Evolutionary conservation across 2,888 invertebrate genomes (phyloP), one percentile per base, ranked within the genome.

Genomic region (Cacoxenus indagator): DNA sequence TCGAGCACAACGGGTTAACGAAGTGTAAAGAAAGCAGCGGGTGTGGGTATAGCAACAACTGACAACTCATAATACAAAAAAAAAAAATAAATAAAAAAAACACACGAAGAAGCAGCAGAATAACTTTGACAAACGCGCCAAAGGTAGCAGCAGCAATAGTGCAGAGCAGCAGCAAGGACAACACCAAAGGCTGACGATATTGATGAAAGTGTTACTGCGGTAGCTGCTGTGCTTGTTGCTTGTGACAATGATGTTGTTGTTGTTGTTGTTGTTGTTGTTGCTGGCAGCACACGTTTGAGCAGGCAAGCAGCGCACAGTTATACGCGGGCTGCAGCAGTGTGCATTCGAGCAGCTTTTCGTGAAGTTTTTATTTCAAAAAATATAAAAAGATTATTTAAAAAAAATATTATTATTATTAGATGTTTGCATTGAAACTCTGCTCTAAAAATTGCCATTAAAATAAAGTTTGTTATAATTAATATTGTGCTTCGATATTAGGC

Each of bases 271-370:
- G 22, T 62, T 45, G 3, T 19, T 24, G 43, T 31, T 62, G 17
- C n/a, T 59, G 24, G 46, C 64, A 46, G 45, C 14, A 48, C 46
- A 46, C 46, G 45, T 46, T 45, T n/a, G 22, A 62, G 62, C 26
- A 54, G 51, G 62, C 62, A 62, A 62, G 51, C 51, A 67, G 62
- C 67, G 27, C 57, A 68, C 68, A 65, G 67, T 67, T 57, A 65
- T 61, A 73, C 72, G 73, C 72, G 72, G 67, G 68, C 71, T 69
- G 70, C 66, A 70, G 64, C 70, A 69, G 71, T 68, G 64, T 72
- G 70, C 68, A 71, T 55, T 46, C 51, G 61, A 43, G 19, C 55
- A 19, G 51, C 14, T 51, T 51, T 51, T 51, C 22, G n/a, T n/a
- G n/a, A n/a, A n/a, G n/a, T n/a, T 37, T 2, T 37, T 37, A 37